Percentiles rank a stretch among this genome's conserved stretches.
Conservation (phyloP, 2,797 vertebrate genomes). For the Cuculus canorus region DNA sequence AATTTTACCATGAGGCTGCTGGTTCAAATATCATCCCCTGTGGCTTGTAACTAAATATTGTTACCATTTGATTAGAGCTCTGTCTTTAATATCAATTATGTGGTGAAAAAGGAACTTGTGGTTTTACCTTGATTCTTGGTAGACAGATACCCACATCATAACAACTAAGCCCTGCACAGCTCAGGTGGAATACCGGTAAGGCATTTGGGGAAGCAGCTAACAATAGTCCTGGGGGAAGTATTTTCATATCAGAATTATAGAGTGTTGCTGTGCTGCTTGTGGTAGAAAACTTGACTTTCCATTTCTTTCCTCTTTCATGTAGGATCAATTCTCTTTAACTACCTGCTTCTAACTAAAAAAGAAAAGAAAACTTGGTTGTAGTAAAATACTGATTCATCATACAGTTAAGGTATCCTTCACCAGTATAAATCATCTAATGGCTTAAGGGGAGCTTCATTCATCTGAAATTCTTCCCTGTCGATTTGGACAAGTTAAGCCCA, state of each 20-base stretch:
- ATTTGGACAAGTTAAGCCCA: neutral
- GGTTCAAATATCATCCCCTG: neutral
- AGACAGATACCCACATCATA: neutral
- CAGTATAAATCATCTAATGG: neutral
- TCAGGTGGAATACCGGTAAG: neutral
- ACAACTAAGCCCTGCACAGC: rapidly evolving
- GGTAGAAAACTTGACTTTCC: neutral
- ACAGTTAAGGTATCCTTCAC: neutral
- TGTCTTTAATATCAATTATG: neutral
- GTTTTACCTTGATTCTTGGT: neutral
- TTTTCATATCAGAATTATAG: neutral
- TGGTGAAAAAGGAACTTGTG: neutral
- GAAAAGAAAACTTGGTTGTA: neutral
- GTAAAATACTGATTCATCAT: neutral
- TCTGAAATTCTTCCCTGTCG: neutral
- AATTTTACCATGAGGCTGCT: neutral
- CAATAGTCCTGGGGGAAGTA: neutral
- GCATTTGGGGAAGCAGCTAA: neutral
- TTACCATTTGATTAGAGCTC: neutral
- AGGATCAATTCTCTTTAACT: neutral
- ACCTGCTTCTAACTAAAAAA: neutral
- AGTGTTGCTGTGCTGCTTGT: neutral
- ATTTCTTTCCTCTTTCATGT: neutral
- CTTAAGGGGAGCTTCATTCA: neutral
- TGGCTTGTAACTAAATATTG: neutral